A percentile compares a stretch with the other conserved stretches of the same genome.
Evolutionary conservation across 2,797 vertebrate genomes (phyloP).

Genomic region (Propithecus perrieri): DNA sequence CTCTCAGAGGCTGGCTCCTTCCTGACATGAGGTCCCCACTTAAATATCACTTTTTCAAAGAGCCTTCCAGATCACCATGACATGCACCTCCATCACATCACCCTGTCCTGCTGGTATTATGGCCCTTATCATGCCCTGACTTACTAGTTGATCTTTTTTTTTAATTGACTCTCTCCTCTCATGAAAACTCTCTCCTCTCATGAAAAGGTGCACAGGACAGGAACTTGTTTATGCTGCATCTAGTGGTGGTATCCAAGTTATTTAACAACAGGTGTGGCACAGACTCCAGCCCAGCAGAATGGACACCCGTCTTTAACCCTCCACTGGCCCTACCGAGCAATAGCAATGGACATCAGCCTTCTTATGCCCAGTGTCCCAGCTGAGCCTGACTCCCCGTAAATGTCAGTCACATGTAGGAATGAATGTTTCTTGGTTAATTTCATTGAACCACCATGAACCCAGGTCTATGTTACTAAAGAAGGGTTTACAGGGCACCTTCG

Average conservation of each 20-base stretch:
- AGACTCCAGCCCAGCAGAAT: neutral
- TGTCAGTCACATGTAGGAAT: neutral
- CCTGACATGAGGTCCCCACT: neutral
- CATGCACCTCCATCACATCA: too few relatives aligned
- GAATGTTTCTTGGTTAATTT: neutral
- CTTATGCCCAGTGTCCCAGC: neutral
- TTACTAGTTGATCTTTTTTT: neutral
- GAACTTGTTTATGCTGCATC: neutral
- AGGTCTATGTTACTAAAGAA: neutral
- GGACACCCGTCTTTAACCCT: neutral
- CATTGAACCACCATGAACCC: neutral
- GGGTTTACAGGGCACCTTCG: neutral
- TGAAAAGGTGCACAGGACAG: neutral
- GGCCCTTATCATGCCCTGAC: neutral
- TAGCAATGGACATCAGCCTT: neutral
- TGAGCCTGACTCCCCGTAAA: neutral
- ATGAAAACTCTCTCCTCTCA: neutral
- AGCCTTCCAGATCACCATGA: neutral
- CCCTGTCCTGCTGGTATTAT: neutral
- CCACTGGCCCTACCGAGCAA: neutral
- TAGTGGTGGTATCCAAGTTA: neutral
- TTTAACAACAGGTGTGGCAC: neutral
- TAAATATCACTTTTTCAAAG: neutral
- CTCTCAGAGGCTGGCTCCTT: neutral
- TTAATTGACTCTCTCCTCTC: neutral